Percentiles rank a stretch among this genome's conserved stretches.
phyloP scores from a whole-genome alignment of 1,140 invertebrate species.

The Lysiphlebus fabarum region DNA sequence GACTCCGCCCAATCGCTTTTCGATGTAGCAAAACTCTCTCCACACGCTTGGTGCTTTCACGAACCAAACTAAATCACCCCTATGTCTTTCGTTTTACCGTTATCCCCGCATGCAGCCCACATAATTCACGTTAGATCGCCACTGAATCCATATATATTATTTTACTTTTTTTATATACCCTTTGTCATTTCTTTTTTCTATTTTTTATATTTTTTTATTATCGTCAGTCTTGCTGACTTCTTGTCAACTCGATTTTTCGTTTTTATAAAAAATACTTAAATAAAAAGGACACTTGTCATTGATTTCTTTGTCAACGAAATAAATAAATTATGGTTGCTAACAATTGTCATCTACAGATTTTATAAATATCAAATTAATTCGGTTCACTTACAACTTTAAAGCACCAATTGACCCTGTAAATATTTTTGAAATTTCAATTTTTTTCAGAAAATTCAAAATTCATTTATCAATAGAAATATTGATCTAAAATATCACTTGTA shows the following conservation, averaged over 20 bases:
- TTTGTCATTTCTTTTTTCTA: constrained; percentile 19
- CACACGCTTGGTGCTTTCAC: constrained; percentile 16
- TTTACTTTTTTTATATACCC: constrained; percentile 4
- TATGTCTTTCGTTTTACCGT: constrained; percentile 13
- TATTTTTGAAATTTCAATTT: too few species aligned
- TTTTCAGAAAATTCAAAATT: too few species aligned
- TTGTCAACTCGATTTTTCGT: background rate
- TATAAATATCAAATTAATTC: too few species aligned
- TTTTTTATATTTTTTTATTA: constrained; percentile 5
- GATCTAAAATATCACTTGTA: too few species aligned
- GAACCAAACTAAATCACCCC: constrained; percentile 16
- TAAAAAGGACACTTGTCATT: too few species aligned
- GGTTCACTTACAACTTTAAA: too few species aligned
- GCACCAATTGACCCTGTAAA: too few species aligned
- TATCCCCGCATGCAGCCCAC: constrained; percentile 11
- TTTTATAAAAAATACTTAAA: background rate
- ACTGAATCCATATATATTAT: constrained; percentile 8
- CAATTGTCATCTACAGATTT: too few species aligned
- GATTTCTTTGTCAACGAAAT: too few species aligned
- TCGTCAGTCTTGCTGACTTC: background rate
- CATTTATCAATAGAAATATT: too few species aligned
- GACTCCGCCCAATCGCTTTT: constrained; percentile 30
- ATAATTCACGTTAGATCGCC: constrained; percentile 5
- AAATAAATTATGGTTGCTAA: too few species aligned
- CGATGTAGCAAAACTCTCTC: constrained; percentile 17